These are phyloP conservation scores for Phataginus tricuspis DNA, from an alignment of 2,797 vertebrate species.

Conservation along the genomic window DNA sequence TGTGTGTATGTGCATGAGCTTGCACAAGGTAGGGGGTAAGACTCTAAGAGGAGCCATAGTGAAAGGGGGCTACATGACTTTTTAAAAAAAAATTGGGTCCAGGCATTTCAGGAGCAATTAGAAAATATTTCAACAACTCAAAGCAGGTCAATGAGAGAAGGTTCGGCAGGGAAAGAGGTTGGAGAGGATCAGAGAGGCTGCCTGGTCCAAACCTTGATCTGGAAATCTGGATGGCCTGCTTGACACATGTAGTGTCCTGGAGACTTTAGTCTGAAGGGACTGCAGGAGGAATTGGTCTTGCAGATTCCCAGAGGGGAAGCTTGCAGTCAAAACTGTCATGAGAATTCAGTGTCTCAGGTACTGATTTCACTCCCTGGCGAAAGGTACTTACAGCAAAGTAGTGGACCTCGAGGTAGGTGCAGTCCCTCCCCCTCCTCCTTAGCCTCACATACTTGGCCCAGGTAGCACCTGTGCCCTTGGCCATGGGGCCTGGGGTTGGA, in stretches of 20 bases:
- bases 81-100: background rate
- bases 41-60: background rate
- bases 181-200: rapidly evolving
- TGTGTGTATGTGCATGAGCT: rapidly evolving
- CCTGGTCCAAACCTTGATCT: background rate
- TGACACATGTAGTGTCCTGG: rapidly evolving
- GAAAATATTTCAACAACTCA: background rate
- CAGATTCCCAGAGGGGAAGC: background rate
- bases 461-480: background rate
- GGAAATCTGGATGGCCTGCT: background rate
- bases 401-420: rapidly evolving
- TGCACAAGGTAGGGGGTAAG: background rate
- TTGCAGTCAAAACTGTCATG: background rate
- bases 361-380: rapidly evolving
- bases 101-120: background rate
- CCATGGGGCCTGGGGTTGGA: too few relatives aligned
- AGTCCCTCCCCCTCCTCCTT: background rate
- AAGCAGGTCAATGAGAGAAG: background rate
- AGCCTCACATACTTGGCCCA: too few relatives aligned
- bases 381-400: rapidly evolving
- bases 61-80: background rate
- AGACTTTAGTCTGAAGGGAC: background rate
- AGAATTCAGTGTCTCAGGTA: background rate
- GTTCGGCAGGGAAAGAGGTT: rapidly evolving
- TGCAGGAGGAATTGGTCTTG: rapidly evolving